Percentiles rank a stretch among this genome's conserved stretches.
phyloP scores from a whole-genome alignment of 2,888 invertebrate genomes.

The Trichopoda pennipes region DNA sequence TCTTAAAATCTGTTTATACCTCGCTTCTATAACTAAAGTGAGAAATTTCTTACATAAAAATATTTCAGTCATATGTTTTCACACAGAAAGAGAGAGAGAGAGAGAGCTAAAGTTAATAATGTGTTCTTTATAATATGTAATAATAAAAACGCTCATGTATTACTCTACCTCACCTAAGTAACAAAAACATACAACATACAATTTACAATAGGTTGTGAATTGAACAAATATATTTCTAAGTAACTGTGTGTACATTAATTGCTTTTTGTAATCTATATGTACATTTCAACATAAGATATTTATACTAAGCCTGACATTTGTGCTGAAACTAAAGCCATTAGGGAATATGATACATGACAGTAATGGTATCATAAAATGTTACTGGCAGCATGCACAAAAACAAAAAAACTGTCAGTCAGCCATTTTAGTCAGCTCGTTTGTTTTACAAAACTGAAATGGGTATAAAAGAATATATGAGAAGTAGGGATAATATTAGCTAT shows the following conservation, averaged over 20 bases:
- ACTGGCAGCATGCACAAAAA: slow-evolving; percentile 15
- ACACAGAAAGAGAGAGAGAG: too few species aligned
- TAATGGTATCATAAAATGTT: slow-evolving; percentile 41
- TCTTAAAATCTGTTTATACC: too few species aligned
- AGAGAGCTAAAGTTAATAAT: too few species aligned
- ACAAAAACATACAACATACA: too few species aligned
- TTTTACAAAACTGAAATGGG: background rate
- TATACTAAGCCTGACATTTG: background rate
- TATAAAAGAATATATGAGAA: background rate
- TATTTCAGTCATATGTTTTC: too few species aligned
- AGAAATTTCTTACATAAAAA: too few species aligned
- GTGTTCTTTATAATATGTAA: too few species aligned
- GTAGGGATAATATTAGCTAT: slow-evolving; percentile 9
- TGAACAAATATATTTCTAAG: background rate
- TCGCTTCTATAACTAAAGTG: too few species aligned
- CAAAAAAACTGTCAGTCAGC: slow-evolving; percentile 31
- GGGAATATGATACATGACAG: slow-evolving; percentile 51
- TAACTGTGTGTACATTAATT: background rate
- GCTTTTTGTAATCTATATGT: background rate
- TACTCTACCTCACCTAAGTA: too few species aligned
- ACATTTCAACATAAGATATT: background rate
- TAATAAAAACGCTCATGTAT: too few species aligned
- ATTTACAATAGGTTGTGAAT: too few species aligned
- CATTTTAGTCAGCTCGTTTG: slow-evolving; percentile 3
- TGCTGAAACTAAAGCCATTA: slow-evolving; percentile 45